Evolutionary conservation across 2,797 vertebrate species (phyloP), one percentile per base, ranked within the genome.

Genomic region (Sebastes alutus): DNA sequence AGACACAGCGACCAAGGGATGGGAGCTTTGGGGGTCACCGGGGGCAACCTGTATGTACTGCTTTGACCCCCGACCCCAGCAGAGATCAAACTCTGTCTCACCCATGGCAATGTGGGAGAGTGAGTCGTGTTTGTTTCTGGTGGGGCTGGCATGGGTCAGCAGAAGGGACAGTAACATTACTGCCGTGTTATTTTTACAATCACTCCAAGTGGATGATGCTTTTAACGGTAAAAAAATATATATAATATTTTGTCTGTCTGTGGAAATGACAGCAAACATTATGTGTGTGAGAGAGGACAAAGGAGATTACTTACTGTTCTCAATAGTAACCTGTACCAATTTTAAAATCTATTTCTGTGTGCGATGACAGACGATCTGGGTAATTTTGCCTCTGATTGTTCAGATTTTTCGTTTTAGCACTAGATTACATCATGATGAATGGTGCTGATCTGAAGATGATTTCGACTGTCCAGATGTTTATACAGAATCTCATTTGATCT

Each of bases 11-110:
- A 83, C 82, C 85, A n/a, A 92, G 87, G 82, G 90, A 93, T 90
- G 87, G 83, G 80, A 88, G 88, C 78, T 83, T 81, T 76, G 58
- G 52, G 84, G 93, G 94, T 93, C 92, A 92, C 33, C 3, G 71
- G 76, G 93, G 92, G 93, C 90, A 92, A 93, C 92, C 89, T 91
- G 89, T 77, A 87, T 90, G 89, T 92, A 93, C 86, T 78, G 83
- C 82, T 80, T 56, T 84, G 92, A 91, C 92, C 93, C 89, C 59
- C 81, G 84, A 94, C 87, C 89, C 77, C 42, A n/a, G 72, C 77
- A 80, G 69, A 93, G 93, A 93, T 94, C 90, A 93, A 90, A 93
- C 91, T 83, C 29, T 42, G 83, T 72, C 76, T 91, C 81, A 84
- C 70, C 86, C 79, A 60, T 83, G 69, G 64, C 77, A 83, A 84